Evolutionary conservation across 2,888 invertebrate genomes (phyloP).

Genomic region (Meiosimyza decipiens): DNA sequence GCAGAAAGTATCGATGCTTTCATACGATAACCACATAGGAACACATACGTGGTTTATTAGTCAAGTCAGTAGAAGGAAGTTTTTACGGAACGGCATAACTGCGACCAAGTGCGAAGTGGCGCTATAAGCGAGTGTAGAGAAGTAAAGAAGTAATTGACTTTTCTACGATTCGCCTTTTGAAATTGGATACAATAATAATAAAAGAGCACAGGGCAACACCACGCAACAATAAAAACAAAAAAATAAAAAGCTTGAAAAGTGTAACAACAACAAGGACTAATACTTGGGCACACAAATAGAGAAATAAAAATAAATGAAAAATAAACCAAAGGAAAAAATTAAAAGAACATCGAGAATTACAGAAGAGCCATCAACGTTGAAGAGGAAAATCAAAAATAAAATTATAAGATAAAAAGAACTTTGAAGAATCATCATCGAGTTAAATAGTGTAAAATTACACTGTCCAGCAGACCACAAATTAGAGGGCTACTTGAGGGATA

Average conservation of each 20-base stretch:
- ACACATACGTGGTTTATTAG: not conserved
- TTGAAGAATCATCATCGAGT: conserved; percentile 27
- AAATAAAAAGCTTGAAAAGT: not conserved
- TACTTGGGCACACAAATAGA: conserved; percentile 15
- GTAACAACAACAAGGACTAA: not conserved
- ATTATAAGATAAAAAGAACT: conserved; percentile 11
- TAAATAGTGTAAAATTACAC: conserved; percentile 33
- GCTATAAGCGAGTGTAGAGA: not conserved
- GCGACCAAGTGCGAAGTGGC: conserved; percentile 17
- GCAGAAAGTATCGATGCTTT: too few species aligned
- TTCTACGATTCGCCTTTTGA: conserved; percentile 41
- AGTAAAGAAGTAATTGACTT: conserved; percentile 40
- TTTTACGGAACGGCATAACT: not conserved
- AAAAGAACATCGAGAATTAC: conserved; percentile 24
- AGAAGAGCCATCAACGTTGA: conserved; percentile 22
- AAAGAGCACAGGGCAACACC: conserved; percentile 17
- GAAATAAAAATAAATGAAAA: not conserved
- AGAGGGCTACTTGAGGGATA: not conserved
- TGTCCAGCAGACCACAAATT: conserved; percentile 14
- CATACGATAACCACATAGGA: not conserved
- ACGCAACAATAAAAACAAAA: conserved; percentile 18
- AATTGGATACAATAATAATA: conserved; percentile 44
- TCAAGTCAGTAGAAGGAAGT: not conserved
- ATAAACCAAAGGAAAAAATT: not conserved
- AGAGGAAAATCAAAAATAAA: not conserved